These are phyloP conservation scores for Matsumurasca onukii DNA, from an alignment of 1,140 invertebrate species.

Conservation along the genomic window DNA sequence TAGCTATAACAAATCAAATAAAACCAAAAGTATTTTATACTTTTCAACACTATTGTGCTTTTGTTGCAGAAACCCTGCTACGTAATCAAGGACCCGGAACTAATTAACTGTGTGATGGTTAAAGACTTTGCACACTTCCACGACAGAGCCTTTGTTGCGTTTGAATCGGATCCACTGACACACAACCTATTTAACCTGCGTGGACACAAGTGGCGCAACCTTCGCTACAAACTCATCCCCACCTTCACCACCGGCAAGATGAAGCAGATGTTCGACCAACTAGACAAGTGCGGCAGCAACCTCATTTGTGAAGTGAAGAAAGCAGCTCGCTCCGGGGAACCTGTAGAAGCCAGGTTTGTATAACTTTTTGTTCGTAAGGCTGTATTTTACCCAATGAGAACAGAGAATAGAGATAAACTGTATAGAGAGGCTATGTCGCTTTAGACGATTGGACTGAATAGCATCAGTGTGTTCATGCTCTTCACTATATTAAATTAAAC, in stretches of 20 bases:
- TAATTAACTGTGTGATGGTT: constrained; percentile 55
- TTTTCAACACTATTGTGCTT: no score
- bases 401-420: no score
- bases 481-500: no score
- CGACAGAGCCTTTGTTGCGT: constrained; percentile 49
- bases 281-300: constrained; percentile 49
- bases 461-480: no score
- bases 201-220: constrained; percentile 53
- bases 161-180: constrained; percentile 52
- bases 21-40: no score
- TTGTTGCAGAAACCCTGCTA: constrained; percentile 50
- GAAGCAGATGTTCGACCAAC: constrained; percentile 54
- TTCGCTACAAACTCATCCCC: constrained; percentile 55
- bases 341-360: no score
- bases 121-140: constrained; percentile 58
- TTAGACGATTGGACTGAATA: no score
- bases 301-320: constrained; percentile 43
- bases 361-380: no score
- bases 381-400: no score
- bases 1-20: no score
- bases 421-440: no score
- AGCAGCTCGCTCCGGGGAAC: constrained; percentile 46
- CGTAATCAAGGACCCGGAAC: constrained; percentile 55
- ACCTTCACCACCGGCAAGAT: constrained; percentile 59
- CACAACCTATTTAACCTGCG: constrained; percentile 54